These are phyloP conservation scores for Podarcis lilfordi DNA, from an alignment of 2,797 vertebrate species.

Conservation along the genomic window DNA sequence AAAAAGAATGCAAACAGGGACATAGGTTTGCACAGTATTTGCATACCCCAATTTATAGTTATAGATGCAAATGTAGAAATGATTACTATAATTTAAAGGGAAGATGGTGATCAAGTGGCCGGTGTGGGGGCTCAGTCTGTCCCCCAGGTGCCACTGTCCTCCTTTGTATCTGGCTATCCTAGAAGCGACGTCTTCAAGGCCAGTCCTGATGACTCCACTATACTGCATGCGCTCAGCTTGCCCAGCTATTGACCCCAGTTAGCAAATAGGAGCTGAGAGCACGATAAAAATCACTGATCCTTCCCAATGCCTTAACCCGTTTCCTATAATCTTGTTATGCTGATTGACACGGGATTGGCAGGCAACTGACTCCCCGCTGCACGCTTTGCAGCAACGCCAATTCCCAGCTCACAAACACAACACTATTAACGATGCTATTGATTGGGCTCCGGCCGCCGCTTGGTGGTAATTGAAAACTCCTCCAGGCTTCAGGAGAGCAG, in stretches of 20 bases:
- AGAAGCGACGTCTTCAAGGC: too few species aligned
- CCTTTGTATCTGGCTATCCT: too few species aligned
- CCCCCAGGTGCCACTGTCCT: too few species aligned
- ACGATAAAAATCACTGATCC: conserved; percentile 22
- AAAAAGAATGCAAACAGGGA: too few species aligned
- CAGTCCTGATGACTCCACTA: too few species aligned
- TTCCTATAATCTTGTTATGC: conserved; percentile 13
- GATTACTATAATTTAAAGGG: too few species aligned
- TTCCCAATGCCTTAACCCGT: background rate
- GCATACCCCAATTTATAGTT: too few species aligned
- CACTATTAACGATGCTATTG: conserved; percentile 17
- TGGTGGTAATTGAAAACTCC: conserved; percentile 25
- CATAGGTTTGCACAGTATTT: too few species aligned
- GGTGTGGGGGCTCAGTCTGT: too few species aligned
- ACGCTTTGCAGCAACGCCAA: background rate
- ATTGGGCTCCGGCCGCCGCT: background rate
- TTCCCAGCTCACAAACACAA: background rate
- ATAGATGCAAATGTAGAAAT: too few species aligned
- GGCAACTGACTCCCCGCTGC: background rate
- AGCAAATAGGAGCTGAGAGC: background rate
- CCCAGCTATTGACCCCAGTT: background rate
- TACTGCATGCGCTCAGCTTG: background rate
- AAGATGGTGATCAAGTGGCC: too few species aligned
- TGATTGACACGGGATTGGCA: conserved; percentile 26
- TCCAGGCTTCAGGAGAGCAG: background rate